phyloP scores from a whole-genome alignment of 1,140 invertebrate genomes.

The Aphidius gifuensis region DNA sequence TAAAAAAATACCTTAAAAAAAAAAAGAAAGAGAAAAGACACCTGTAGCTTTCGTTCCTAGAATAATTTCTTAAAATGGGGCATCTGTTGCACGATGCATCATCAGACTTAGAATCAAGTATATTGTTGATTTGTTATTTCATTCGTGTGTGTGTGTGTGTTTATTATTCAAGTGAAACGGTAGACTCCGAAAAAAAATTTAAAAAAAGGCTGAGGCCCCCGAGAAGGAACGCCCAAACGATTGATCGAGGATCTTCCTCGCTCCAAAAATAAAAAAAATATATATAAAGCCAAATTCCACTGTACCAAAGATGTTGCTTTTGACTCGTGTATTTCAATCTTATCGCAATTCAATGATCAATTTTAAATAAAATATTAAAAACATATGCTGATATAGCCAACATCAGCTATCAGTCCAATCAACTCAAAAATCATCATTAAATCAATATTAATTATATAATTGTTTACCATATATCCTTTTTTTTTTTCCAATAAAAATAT shows the following conservation, averaged over 20 bases:
- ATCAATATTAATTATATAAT: conserved; percentile 13
- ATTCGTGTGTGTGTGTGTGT: not conserved
- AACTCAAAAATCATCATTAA: conserved; percentile 8
- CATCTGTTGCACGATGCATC: conserved; percentile 5
- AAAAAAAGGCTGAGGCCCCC: not conserved
- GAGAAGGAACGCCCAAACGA: conserved; percentile 21
- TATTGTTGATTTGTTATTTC: not conserved
- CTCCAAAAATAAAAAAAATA: not conserved
- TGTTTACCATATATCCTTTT: not conserved
- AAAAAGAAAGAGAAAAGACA: not conserved
- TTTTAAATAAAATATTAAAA: conserved; percentile 8
- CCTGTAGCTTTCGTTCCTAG: conserved; percentile 6
- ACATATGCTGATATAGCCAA: conserved; percentile 11
- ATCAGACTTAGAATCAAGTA: too few relatives aligned
- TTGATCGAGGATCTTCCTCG: conserved; percentile 18
- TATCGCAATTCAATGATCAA: conserved; percentile 13
- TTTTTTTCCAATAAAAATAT: not conserved
- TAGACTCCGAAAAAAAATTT: not conserved
- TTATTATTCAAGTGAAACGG: conserved; percentile 7
- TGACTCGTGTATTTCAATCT: conserved; percentile 18
- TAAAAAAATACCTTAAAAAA: too few relatives aligned
- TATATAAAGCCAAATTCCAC: not conserved
- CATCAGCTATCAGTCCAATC: not conserved
- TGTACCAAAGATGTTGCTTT: not conserved
- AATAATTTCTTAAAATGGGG: conserved; percentile 3